Evolutionary conservation across 2,797 vertebrate species (phyloP), one percentile per base, ranked within the genome.

Genomic region (Spinibarbus caldwelli): DNA sequence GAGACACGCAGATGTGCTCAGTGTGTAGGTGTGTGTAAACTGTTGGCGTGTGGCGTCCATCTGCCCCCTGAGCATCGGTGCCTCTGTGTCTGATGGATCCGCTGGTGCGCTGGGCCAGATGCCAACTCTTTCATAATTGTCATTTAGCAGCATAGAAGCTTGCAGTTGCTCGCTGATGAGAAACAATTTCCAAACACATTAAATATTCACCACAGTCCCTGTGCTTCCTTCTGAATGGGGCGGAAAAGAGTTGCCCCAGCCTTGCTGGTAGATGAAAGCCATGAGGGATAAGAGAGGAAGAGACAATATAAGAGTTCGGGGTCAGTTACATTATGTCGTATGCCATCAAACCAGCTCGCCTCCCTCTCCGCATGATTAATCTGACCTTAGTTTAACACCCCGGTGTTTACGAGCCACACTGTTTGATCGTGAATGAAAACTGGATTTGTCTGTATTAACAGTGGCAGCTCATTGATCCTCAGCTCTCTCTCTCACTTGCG

Each of bases 181-280:
- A 93, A 87, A 49, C 87, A 78, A 67, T 87, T 91, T 92, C 87
- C 85, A 90, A 83, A 87, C 87, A 82, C 90, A 89, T 93, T 88
- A 92, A 90, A 90, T 87, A 66, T 84, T 86, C 5, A 45, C 78
- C 38, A 52, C 75, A 29, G 59, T 72, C 66, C 71, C 79, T 71
- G 72, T 21, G 62, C n/a, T 87, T 34, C 64, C 82, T 82, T 76
- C 78, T 57, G 38, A 68, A 85, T 64, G 49, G 38, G 54, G 78
- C 7, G 8, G 80, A 64, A 80, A 80, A 66, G 72, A 76, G 72
- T 43, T 0, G 4, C n/a, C 38, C 19, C 80, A 59, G 49, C 57
- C 34, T 29, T 82, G n/a, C 43, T 8, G 43, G 12, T 78, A 43
- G 70, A 79, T 71, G 77, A 78, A 67, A 86, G 41, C 57, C 49